These are phyloP conservation scores for Mormyrops attenuatus DNA, from an alignment of 2,797 vertebrate species.

Conservation along the genomic window DNA sequence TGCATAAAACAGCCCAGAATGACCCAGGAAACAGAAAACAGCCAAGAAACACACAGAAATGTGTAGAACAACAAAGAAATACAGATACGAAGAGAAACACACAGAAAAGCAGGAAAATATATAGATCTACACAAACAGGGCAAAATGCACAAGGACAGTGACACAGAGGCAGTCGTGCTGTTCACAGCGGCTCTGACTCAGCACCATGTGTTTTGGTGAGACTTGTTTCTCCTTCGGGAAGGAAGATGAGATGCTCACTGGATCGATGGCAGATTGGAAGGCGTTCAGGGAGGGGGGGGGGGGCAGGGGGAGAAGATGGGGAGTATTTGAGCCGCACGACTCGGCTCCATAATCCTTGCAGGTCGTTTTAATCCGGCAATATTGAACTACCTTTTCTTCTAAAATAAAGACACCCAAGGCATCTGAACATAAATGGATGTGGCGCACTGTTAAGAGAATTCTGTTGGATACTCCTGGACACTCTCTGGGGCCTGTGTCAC, in stretches of 20 bases:
- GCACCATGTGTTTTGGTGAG: neutral
- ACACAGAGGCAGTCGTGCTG: neutral
- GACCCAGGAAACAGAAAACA: neutral
- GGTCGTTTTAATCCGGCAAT: neutral
- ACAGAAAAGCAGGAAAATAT: neutral
- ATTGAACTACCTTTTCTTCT: neutral
- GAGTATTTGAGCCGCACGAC: neutral
- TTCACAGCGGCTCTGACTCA: neutral
- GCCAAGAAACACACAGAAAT: neutral
- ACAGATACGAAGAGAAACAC: neutral
- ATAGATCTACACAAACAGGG: neutral
- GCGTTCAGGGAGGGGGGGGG: neutral
- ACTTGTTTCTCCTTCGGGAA: neutral
- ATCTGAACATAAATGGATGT: neutral
- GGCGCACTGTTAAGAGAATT: neutral
- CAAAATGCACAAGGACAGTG: neutral
- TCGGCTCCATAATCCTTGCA: neutral
- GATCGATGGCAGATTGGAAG: neutral
- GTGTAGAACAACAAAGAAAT: neutral
- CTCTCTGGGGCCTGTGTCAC: neutral
- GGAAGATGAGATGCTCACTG: neutral
- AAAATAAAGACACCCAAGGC: neutral
- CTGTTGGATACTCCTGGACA: neutral
- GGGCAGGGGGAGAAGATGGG: neutral
- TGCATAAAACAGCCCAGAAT: neutral